These are phyloP conservation scores for Colius striatus DNA, from an alignment of 2,113 vertebrate species.

Conservation along the genomic window DNA sequence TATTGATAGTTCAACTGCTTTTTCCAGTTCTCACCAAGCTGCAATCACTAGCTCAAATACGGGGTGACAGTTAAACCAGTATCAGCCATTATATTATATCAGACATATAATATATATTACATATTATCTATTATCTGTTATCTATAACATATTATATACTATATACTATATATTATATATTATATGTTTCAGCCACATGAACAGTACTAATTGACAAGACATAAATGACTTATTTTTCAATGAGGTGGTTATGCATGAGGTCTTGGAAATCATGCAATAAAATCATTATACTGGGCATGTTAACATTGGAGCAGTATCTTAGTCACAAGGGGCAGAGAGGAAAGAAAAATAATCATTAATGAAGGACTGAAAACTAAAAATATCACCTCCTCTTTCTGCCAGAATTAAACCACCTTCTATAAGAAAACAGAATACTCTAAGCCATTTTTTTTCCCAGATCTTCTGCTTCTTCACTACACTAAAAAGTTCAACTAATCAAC, in stretches of 20 bases:
- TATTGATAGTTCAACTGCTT: neutral
- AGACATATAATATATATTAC: too few relatives aligned
- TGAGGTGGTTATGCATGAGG: neutral
- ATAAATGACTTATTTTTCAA: slow-evolving; percentile 11
- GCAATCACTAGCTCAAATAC: neutral
- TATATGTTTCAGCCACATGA: neutral
- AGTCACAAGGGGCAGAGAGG: neutral
- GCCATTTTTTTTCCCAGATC: neutral
- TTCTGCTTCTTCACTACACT: neutral
- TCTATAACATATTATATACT: too few relatives aligned
- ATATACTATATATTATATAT: too few relatives aligned
- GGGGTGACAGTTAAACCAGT: neutral
- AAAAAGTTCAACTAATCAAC: neutral
- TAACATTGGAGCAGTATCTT: neutral
- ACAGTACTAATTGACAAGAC: neutral
- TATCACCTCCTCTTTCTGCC: neutral
- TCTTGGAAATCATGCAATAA: slow-evolving; percentile 1
- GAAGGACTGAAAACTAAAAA: neutral
- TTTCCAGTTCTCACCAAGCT: neutral
- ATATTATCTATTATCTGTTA: too few relatives aligned
- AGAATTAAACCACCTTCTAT: neutral
- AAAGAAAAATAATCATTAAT: neutral
- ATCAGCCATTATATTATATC: neutral
- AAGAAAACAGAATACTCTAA: neutral
- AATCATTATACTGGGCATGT: neutral